Percentiles rank a stretch among this genome's conserved stretches.
phyloP scores from a whole-genome alignment of 2,797 vertebrate species.

The Parauchenoglanis punctatus region DNA sequence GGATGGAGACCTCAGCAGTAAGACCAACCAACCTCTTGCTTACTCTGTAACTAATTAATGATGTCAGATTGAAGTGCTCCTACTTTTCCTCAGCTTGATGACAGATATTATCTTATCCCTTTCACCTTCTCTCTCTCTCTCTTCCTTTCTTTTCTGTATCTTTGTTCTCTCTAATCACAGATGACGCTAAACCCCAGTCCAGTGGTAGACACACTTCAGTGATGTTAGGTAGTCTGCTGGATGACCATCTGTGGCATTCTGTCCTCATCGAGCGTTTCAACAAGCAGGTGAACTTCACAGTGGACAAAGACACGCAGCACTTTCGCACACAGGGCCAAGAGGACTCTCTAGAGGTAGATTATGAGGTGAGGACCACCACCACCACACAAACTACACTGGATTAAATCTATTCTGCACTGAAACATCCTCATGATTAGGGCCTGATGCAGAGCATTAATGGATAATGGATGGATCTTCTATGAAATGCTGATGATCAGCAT shows the following conservation, averaged over 20 bases:
- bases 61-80: background rate
- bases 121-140: background rate
- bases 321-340: constrained; percentile 82
- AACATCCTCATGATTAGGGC: background rate
- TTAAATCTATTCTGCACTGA: background rate
- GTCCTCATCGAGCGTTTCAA: constrained; percentile 88
- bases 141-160: background rate
- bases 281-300: constrained; percentile 89
- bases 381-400: background rate
- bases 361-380: constrained; percentile 77
- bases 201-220: constrained; percentile 66
- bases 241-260: constrained; percentile 94
- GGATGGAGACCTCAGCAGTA: background rate
- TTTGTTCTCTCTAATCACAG: constrained; percentile 58
- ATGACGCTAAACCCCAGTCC: constrained; percentile 79
- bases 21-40: too few relatives aligned
- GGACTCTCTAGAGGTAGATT: constrained; percentile 85
- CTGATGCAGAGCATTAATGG: background rate
- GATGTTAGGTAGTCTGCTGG: constrained; percentile 68
- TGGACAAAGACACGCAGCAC: constrained; percentile 87
- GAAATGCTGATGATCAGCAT: background rate
- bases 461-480: background rate
- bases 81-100: background rate
- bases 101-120: background rate
- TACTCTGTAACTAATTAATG: background rate